Base-by-base conservation (phyloP, 2,888 invertebrate genomes). In the Drosophila prolongata region DNA sequence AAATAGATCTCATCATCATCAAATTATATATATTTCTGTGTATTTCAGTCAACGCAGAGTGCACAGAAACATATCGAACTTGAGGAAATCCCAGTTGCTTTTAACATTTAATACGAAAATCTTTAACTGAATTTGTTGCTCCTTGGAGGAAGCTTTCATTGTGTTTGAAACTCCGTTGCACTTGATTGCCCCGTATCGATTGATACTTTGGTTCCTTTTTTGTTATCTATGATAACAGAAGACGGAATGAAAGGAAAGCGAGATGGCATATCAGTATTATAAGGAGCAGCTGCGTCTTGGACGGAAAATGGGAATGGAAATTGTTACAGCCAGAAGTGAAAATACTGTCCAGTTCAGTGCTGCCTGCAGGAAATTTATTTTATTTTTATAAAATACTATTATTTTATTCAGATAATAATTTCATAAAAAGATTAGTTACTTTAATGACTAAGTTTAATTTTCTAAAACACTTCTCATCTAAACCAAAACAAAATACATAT, bases 281-380 rank as follows among this genome's bases (percentile, higher is more conserved):
- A 80, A 79, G 77, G 53, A 72, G 71, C 85, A 81, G 85, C 79
- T 74, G 79, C 65, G 65, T 43, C 69, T 47, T 54, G 52, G 46
- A 46, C 37, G 65, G 30, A 52, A 65, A 64, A 73, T 50, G 49
- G 34, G 19, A 42, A 42, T 24, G 24, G 38, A 58, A 62, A 46
- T 59, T 43, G 54, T 34, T 24, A 16, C 42, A 44, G 38, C 6
- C 43, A 44, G 60, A 19, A 9, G 37, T 53, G 9, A 37, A 56
- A 49, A 55, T 73, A 65, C 53, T 50, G 58, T 84, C 43, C 78
- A 55, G 56, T 35, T 61, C 42, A 47, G 47, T 34, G 47, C 14
- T 56, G 44, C 14, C 43, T n/a, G 4, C 9, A n/a, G n/a, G 0
- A 9, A 27, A 13, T 10, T 24, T n/a, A n/a, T n/a, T n/a, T n/a